Conservation (phyloP, 1,140 invertebrate species). For the Drosophila ironensis region DNA sequence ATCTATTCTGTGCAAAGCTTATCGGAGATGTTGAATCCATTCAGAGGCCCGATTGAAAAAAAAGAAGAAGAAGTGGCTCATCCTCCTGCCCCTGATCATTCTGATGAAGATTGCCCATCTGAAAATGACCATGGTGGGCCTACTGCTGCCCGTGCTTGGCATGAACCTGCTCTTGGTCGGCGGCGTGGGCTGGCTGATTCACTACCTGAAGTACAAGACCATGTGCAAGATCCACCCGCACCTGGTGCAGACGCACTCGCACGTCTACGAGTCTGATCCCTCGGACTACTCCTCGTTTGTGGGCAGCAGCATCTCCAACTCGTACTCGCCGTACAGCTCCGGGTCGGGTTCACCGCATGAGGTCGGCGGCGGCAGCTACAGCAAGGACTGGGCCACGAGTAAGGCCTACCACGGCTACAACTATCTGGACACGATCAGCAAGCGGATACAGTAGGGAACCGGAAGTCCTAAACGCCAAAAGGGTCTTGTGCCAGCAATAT, state of each 20-base stretch:
- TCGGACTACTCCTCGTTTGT: constrained; percentile 73
- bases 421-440: constrained; percentile 77
- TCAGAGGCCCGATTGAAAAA: constrained; percentile 44
- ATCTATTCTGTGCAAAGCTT: too few species aligned
- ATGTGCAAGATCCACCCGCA: constrained; percentile 80
- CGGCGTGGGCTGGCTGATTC: constrained; percentile 72
- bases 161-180: constrained; percentile 73
- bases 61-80: constrained; percentile 73
- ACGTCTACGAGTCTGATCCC: constrained; percentile 78
- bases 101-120: constrained; percentile 75
- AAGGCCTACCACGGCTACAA: constrained; percentile 74
- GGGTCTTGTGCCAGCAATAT: constrained; percentile 36
- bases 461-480: not conserved
- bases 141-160: constrained; percentile 62
- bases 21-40: not conserved
- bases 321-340: constrained; percentile 56
- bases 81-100: constrained; percentile 71
- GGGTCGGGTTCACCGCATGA: constrained; percentile 48
- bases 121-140: constrained; percentile 73
- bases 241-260: constrained; percentile 74
- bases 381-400: constrained; percentile 74
- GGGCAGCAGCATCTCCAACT: constrained; percentile 69
- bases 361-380: constrained; percentile 47
- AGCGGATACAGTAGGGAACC: constrained; percentile 63
- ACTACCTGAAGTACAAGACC: constrained; percentile 77